These are phyloP conservation scores for Entosphenus tridentatus DNA, from an alignment of 2,113 vertebrate species.

Conservation along the genomic window DNA sequence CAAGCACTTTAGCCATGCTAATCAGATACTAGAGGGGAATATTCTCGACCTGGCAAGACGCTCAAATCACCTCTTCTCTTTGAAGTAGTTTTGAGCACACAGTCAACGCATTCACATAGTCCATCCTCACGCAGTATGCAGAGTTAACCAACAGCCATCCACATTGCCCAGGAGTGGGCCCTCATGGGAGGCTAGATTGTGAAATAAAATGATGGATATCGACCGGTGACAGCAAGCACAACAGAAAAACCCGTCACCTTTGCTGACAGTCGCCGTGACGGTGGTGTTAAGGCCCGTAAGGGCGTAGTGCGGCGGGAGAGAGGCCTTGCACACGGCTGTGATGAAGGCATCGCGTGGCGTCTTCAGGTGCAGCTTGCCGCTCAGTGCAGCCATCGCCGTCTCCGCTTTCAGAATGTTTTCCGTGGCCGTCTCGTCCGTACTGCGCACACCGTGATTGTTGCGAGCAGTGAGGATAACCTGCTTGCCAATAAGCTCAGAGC, in stretches of 20 bases:
- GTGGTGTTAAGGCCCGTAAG: slow-evolving; percentile 64
- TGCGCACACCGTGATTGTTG: slow-evolving; percentile 14
- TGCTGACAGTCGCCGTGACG: slow-evolving; percentile 39
- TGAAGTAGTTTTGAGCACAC: too few species aligned
- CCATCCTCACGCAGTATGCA: too few species aligned
- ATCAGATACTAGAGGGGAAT: too few species aligned
- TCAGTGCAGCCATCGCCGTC: slow-evolving; percentile 74
- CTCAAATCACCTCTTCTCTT: too few species aligned
- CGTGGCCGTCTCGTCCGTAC: slow-evolving; percentile 85
- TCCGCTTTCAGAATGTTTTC: slow-evolving; percentile 97
- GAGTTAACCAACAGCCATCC: too few species aligned
- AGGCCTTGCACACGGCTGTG: slow-evolving; percentile 93
- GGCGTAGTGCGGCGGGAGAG: slow-evolving; percentile 80
- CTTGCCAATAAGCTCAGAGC: too few species aligned
- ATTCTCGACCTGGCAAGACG: too few species aligned
- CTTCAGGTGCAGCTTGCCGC: slow-evolving; percentile 61
- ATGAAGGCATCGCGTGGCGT: slow-evolving; percentile 96
- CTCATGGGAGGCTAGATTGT: too few species aligned
- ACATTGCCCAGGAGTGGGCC: too few species aligned
- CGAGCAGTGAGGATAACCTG: too few species aligned
- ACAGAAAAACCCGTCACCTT: slow-evolving; percentile 32
- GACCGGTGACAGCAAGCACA: not conserved
- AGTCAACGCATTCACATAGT: too few species aligned
- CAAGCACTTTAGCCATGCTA: too few species aligned
- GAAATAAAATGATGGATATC: not conserved